Evolutionary conservation across 2,113 vertebrate genomes (phyloP), one percentile per base, ranked within the genome.

Genomic region (Menura novaehollandiae): DNA sequence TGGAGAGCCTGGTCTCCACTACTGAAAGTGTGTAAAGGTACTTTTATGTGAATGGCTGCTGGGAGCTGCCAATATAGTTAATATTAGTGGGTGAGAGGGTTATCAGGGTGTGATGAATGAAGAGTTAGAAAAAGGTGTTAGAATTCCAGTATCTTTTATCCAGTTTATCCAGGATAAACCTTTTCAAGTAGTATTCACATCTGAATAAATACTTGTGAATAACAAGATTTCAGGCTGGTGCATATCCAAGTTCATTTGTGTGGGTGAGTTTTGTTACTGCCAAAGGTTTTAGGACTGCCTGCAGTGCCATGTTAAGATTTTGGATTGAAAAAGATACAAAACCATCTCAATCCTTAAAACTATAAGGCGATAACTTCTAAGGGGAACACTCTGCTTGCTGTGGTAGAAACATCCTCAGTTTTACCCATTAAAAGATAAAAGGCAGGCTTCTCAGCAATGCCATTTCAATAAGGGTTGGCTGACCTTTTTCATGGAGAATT

Each of bases 161-260:
- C 73, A 46, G 27, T 62, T 62, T 53, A 39, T 53, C 28, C 39
- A 62, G 26, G 44, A 68, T 79, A 68, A 78, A 78, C 2, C 10
- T 75, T 82, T 78, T 82, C 49, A 88, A 64, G 53, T 32, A 19
- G 7, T n/a, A 41, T 68, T 91, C 32, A 49, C 8, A 12, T 47
- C 26, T 74, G 66, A 91, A 64, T 30, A 86, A 51, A 60, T 60
- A 46, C 15, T 52, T 79, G 37, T 52, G n/a, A 67, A 76, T 76
- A 56, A 79, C 24, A 88, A 72, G 56, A 75, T 94, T 74, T 82
- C 53, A 49, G 62, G 30, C 8, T 89, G 19, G 6, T 75, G 8
- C 0, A 0, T 46, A 43, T 68, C 51, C 60, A 78, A 33, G 39
- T 20, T 66, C 9, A 20, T 85, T 78, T 81, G 5, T 20, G 11